Conservation (phyloP, 2,797 vertebrate genomes). For the Siniperca scherzeri region DNA sequence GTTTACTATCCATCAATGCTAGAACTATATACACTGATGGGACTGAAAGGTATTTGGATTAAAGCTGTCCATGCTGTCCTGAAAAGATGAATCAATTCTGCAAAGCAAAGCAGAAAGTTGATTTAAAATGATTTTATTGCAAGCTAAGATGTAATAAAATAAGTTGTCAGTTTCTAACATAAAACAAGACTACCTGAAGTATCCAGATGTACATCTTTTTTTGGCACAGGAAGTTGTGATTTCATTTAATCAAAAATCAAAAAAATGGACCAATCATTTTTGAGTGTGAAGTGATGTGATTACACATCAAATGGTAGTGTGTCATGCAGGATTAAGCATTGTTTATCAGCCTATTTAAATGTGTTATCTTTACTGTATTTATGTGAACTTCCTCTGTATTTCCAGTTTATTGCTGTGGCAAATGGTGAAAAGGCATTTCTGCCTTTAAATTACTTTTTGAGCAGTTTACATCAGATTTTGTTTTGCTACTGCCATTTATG, state of each 20-base stretch:
- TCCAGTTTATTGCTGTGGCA: background rate
- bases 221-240: background rate
- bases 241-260: background rate
- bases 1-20: constrained; percentile 14
- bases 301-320: background rate
- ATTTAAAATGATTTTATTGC: background rate
- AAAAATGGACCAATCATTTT: background rate
- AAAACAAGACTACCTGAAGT: background rate
- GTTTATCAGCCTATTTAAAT: background rate
- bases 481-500: background rate
- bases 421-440: background rate
- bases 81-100: background rate
- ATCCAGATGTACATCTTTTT: background rate
- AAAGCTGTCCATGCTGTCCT: background rate
- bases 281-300: background rate
- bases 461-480: no score
- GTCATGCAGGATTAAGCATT: background rate
- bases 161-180: background rate
- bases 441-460: no score
- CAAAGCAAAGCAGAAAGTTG: constrained; percentile 5
- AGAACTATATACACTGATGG: constrained; percentile 12
- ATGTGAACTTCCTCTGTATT: background rate
- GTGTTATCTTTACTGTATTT: background rate
- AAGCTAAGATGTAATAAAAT: constrained; percentile 3
- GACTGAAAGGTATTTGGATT: constrained; percentile 27